Evolutionary conservation across 2,888 invertebrate species (phyloP).

Genomic region (Drosophila borealis): DNA sequence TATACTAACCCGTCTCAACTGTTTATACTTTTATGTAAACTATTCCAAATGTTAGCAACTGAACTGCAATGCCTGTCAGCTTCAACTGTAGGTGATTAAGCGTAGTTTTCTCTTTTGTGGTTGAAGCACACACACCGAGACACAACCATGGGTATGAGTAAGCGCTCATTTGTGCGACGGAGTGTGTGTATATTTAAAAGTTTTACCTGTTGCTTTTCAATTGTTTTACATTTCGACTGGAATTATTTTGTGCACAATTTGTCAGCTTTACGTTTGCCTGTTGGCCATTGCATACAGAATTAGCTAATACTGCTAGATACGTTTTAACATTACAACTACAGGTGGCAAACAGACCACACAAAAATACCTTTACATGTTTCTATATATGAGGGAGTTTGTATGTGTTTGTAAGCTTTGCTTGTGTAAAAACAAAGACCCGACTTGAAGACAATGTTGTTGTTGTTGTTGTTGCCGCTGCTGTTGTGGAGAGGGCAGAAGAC

Average conservation of each 20-base stretch:
- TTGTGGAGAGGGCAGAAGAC: constrained; percentile 54
- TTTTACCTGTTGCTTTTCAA: constrained; percentile 74
- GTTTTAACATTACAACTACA: constrained; percentile 51
- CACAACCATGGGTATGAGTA: constrained; percentile 29
- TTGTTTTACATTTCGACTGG: constrained; percentile 65
- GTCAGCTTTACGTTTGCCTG: constrained; percentile 31
- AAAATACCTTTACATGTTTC: constrained; percentile 8
- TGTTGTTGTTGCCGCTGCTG: constrained; percentile 41
- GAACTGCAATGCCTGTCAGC: constrained; percentile 3
- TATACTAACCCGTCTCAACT: background rate
- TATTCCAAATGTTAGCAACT: background rate
- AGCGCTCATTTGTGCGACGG: constrained; percentile 38
- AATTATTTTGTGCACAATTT: constrained; percentile 63
- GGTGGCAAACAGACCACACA: constrained; percentile 29
- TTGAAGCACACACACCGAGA: constrained; percentile 45
- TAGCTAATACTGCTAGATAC: constrained; percentile 46
- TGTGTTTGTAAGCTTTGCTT: constrained; percentile 42
- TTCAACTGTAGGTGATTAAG: constrained; percentile 52
- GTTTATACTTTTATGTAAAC: background rate
- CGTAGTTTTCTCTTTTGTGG: constrained; percentile 79
- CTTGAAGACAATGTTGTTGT: constrained; percentile 53
- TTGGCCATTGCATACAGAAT: constrained; percentile 49
- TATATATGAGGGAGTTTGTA: constrained; percentile 6
- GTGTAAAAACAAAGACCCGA: constrained; percentile 67
- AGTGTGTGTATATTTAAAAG: constrained; percentile 49